Conservation (phyloP, 1,140 invertebrate species). For the Drosophila micromelanica region DNA sequence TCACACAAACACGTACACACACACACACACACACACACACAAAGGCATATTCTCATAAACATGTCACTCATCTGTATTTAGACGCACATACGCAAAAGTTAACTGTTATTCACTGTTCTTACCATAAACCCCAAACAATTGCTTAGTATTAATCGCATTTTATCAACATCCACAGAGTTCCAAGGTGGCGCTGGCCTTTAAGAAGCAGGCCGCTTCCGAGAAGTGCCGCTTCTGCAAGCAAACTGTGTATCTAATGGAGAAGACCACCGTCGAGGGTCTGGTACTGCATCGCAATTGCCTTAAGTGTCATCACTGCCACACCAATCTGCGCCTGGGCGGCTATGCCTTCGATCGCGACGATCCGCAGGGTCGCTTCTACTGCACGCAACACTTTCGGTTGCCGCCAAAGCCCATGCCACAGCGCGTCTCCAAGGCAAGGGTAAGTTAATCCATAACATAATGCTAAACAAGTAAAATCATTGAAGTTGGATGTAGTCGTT, state of each 20-base stretch:
- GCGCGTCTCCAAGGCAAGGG: slow-evolving; percentile 65
- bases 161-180: slow-evolving; percentile 84
- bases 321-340: slow-evolving; percentile 85
- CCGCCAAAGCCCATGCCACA: slow-evolving; percentile 84
- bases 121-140: neutral
- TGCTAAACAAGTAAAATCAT: no score
- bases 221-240: slow-evolving; percentile 94
- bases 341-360: slow-evolving; percentile 91
- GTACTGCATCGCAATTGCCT: slow-evolving; percentile 95
- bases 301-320: slow-evolving; percentile 86
- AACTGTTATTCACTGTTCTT: slow-evolving; percentile 11
- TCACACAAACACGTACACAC: slow-evolving; percentile 26
- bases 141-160: neutral
- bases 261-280: slow-evolving; percentile 92
- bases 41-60: slow-evolving; percentile 28
- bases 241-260: slow-evolving; percentile 95
- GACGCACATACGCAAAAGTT: slow-evolving; percentile 33
- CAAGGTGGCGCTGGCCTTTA: slow-evolving; percentile 86
- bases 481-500: no score
- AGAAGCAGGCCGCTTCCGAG: slow-evolving; percentile 89
- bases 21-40: slow-evolving; percentile 7
- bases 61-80: slow-evolving; percentile 37
- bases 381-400: slow-evolving; percentile 91
- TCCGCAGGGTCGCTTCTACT: slow-evolving; percentile 91
- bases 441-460: slow-evolving; percentile 22